Evolutionary conservation across 1,140 invertebrate genomes (phyloP), one percentile per base, ranked within the genome.

Genomic region (Drosophila bocki): DNA sequence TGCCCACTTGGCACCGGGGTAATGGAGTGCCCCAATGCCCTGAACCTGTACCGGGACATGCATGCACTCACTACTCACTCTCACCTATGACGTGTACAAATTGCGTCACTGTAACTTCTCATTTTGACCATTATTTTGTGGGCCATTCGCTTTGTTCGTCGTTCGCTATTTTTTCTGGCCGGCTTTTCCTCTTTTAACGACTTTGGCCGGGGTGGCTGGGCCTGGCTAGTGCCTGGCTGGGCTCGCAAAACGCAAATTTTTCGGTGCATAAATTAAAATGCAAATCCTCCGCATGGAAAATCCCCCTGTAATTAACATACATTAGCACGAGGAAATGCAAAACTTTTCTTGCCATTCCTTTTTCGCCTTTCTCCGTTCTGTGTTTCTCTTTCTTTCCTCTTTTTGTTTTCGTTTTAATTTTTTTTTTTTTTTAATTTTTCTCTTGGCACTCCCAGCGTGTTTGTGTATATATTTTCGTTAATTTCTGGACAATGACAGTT

Each of bases 231-330:
- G 33, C 51, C 51, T 50, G 72, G 61, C 63, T 56, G 63, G 53
- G 19, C 53, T 54, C 33, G 70, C 41, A 80, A 80, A 85, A 84
- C 62, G 74, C 78, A 90, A 88, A 90, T 88, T 88, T 88, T 88
- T 90, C 82, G 75, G 86, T 80, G 82, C 86, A 90, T 91, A 91
- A 91, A 91, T 91, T 90, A 91, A 91, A 91, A 91, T 91, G 88
- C 88, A 91, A 91, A 91, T 91, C 88, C 90, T 88, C 79, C 82
- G 90, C 88, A 88, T 90, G 81, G 85, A 82, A 91, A 91, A 91
- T 91, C 88, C 84, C 83, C 82, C 88, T 91, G 84, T 91, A 91
- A 91, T 91, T 91, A 91, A 91, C 88, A 91, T 91, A 91, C 88
- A 91, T 91, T 91, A 91, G 88, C 78, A 80, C 76, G 80, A 88